phyloP scores from a whole-genome alignment of 2,113 vertebrate species.

The Festucalex cinctus region DNA sequence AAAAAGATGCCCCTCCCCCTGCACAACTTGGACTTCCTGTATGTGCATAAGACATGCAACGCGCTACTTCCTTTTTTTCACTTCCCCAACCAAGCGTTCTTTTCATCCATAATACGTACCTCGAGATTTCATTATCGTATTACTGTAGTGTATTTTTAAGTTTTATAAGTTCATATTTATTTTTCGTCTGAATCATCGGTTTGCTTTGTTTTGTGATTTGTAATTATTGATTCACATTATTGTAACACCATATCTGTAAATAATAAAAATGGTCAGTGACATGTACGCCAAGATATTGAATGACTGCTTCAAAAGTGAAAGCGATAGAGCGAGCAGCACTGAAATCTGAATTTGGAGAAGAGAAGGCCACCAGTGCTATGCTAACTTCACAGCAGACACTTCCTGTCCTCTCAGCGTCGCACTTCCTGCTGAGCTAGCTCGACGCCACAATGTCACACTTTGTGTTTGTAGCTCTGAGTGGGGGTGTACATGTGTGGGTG shows the following conservation, averaged over 20 bases:
- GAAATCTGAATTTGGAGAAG: not conserved
- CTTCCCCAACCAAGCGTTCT: slow-evolving; percentile 30
- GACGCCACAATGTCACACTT: not conserved
- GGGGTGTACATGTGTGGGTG: not conserved
- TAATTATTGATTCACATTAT: not conserved
- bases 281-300: not conserved
- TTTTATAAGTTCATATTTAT: not conserved
- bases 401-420: slow-evolving; percentile 54
- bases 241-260: not conserved
- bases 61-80: slow-evolving; percentile 57
- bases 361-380: slow-evolving; percentile 15
- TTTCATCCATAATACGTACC: not conserved
- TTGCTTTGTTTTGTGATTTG: not conserved
- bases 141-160: not conserved
- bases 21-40: slow-evolving; percentile 19
- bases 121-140: not conserved
- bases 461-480: not conserved
- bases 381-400: slow-evolving; percentile 47
- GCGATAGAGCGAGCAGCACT: slow-evolving; percentile 5
- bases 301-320: not conserved
- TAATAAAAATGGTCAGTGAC: not conserved
- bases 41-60: slow-evolving; percentile 18
- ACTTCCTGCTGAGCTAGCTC: slow-evolving; percentile 56
- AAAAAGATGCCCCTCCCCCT: slow-evolving; percentile 51
- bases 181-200: no score